These are phyloP conservation scores for Lemur catta DNA, from an alignment of 2,797 vertebrate species.

Conservation along the genomic window DNA sequence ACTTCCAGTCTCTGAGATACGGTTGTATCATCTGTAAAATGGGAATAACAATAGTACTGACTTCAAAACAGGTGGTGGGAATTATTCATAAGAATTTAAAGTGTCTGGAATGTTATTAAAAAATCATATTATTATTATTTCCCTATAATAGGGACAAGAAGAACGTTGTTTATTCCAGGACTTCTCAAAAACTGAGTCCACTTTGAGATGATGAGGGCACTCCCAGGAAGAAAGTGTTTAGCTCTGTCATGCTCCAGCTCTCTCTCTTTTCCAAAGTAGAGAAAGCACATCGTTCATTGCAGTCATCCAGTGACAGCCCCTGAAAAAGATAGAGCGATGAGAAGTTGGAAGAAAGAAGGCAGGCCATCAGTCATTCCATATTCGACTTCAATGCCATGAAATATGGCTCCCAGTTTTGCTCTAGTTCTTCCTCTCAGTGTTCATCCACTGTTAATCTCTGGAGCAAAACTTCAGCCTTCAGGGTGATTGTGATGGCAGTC, in stretches of 20 bases:
- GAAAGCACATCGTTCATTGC: constrained; percentile 19
- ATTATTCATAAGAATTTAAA: not conserved
- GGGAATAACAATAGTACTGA: not conserved
- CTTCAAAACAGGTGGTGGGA: not conserved
- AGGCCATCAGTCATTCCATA: not conserved
- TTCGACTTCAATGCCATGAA: not conserved
- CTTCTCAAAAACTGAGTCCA: not conserved
- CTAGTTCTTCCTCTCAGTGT: not conserved
- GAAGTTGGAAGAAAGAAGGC: not conserved
- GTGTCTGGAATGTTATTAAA: not conserved
- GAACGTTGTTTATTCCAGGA: not conserved
- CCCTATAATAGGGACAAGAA: not conserved
- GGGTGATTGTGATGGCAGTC: not conserved
- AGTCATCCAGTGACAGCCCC: not conserved
- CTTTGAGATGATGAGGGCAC: not conserved
- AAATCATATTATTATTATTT: not conserved
- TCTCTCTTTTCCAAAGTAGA: not conserved
- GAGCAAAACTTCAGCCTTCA: not conserved
- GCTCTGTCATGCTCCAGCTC: not conserved
- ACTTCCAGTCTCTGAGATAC: not conserved
- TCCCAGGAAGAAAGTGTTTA: not conserved
- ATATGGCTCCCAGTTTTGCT: not conserved
- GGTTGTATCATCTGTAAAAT: not conserved
- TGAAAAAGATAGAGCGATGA: not conserved
- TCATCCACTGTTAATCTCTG: not conserved